phyloP scores from a whole-genome alignment of 2,888 invertebrate genomes.

The Hypercompe scribonia region DNA sequence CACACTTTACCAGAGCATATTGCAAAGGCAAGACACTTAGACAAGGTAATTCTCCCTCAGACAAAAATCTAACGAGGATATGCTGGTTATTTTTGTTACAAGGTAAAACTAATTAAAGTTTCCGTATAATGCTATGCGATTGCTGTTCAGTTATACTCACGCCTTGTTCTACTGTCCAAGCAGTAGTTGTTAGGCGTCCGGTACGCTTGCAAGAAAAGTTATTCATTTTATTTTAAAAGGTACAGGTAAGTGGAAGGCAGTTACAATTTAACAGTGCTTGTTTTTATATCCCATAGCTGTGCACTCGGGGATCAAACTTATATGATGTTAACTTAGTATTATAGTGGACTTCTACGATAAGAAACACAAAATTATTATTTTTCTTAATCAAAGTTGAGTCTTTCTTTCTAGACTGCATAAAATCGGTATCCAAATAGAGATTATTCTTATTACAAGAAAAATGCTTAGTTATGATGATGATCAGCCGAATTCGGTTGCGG shows the following conservation, averaged over 20 bases:
- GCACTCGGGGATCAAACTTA: not conserved
- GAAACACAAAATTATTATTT: not conserved
- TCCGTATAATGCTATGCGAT: not conserved
- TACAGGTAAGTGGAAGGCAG: not conserved
- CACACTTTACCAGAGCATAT: not conserved
- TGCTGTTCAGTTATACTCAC: constrained; percentile 63
- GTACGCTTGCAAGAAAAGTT: constrained; percentile 75
- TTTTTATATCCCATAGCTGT: not conserved
- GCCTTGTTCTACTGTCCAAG: constrained; percentile 83
- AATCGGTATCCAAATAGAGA: not conserved
- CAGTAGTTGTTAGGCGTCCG: constrained; percentile 80
- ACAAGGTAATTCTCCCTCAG: too few species aligned
- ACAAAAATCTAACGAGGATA: too few species aligned
- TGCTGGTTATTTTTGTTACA: not conserved
- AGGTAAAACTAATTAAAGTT: not conserved
- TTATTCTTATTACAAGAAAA: not conserved
- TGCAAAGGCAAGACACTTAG: too few species aligned
- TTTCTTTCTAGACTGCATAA: not conserved
- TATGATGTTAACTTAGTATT: not conserved
- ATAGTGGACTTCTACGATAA: not conserved
- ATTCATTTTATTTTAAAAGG: not conserved
- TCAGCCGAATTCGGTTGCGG: too few species aligned
- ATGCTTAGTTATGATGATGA: too few species aligned
- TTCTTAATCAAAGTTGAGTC: not conserved
- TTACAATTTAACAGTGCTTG: not conserved